Base-by-base conservation (phyloP, 2,113 vertebrate genomes). In the Balaeniceps rex region DNA sequence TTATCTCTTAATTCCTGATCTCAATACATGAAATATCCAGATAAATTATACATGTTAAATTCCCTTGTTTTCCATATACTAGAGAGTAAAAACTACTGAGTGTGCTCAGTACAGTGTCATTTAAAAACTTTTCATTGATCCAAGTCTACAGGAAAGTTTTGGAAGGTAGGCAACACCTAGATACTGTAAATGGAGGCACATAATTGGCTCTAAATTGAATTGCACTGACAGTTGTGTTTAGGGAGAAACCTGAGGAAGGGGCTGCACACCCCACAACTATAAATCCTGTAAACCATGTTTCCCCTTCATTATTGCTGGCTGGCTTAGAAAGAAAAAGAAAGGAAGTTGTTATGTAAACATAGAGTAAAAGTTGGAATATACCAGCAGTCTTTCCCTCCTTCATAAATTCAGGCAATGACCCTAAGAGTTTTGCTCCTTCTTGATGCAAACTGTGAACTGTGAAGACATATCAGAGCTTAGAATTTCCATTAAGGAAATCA, bases 251-350 rank as follows among this genome's bases (percentile, higher is more conserved):
- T 60, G 19, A 84, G 40, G 57, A 91, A 58, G 10, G 19, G 9
- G 23, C 17, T 1, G 4, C 13, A 82, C 38, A 52, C 6, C 19
- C 17, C 1, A 1, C 0, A 7, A 33, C 23, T 60, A 42, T 51
- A 90, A 93, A 69, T 69, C 5, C 16, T n/a, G 21, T 60, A 78
- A 93, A 71, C 44, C 25, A 58, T 17, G 7, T 34, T 64, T 7
- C 21, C 16, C 21, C 6, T 89, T 90, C 31, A 29, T 49, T 47
- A 61, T 25, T 80, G n/a, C 26, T 87, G 49, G 6, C 19, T 87
- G 29, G 10, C 61, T 91, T 61, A 64, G 36, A 58, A 91, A 83
- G 7, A 47, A 91, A 90, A 81, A 47, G 25, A 58, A 65, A 79
- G 18, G 14, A 74, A 78, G 9, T 34, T 65, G 4, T 51, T 80